Conservation (phyloP, 2,888 invertebrate genomes). For the Arrhopalites spinosus region DNA sequence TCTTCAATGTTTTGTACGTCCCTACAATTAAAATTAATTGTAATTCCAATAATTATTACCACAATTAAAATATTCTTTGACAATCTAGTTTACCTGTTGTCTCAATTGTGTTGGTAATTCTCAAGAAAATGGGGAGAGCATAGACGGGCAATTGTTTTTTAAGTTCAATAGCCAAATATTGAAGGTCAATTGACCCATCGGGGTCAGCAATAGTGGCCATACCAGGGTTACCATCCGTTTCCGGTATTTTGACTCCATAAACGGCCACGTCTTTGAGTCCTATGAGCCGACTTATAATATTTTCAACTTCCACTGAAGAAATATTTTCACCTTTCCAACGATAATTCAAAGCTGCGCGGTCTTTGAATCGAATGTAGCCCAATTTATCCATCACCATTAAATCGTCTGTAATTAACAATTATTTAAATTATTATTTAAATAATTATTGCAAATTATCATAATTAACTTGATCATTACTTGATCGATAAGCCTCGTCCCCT, state of each 20-base stretch:
- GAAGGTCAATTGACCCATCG: constrained; percentile 30
- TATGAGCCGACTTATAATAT: constrained; percentile 79
- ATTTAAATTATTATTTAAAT: too few relatives aligned
- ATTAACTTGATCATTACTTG: too few relatives aligned
- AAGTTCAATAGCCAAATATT: constrained; percentile 30
- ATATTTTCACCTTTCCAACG: constrained; percentile 97
- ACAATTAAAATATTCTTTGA: background rate
- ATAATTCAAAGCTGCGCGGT: constrained; percentile 44
- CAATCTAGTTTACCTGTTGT: constrained; percentile 41
- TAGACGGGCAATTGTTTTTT: constrained; percentile 46
- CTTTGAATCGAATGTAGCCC: constrained; percentile 37
- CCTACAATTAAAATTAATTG: constrained; percentile 6
- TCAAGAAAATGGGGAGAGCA: constrained; percentile 49
- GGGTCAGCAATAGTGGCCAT: constrained; percentile 50
- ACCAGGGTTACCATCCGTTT: constrained; percentile 47
- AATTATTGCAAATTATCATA: too few relatives aligned
- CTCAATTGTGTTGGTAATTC: constrained; percentile 46
- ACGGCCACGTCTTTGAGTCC: constrained; percentile 87
- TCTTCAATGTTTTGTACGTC: constrained; percentile 32
- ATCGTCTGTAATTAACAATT: constrained; percentile 38
- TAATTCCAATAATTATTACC: background rate
- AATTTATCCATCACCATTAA: constrained; percentile 39
- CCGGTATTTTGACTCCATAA: constrained; percentile 83
- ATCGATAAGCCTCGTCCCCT: constrained; percentile 91
- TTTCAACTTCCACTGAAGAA: constrained; percentile 95